These are phyloP conservation scores for Iselma pallidipennis DNA, from an alignment of 2,888 invertebrate species.

Conservation along the genomic window DNA sequence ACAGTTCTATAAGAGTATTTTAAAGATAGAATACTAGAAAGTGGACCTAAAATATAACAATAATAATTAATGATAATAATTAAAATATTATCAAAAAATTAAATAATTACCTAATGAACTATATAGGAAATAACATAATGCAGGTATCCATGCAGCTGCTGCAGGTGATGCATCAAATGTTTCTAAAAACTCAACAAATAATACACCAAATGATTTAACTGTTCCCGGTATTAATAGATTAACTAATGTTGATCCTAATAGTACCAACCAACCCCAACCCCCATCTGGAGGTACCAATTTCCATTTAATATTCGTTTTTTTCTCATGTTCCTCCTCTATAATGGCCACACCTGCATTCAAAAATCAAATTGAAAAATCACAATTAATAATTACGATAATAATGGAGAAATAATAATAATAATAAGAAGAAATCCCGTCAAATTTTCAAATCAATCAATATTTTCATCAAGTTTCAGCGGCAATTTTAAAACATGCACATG, in stretches of 20 bases:
- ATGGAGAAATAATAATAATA: background rate
- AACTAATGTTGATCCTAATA: slow-evolving; percentile 75
- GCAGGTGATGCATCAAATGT: slow-evolving; percentile 75
- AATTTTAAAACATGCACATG: background rate
- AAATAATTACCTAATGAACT: slow-evolving; percentile 75
- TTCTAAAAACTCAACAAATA: slow-evolving; percentile 80
- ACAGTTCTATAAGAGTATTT: slow-evolving; percentile 84
- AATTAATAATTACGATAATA: too few relatives aligned
- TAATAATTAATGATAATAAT: slow-evolving; percentile 2
- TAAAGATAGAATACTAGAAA: slow-evolving; percentile 82
- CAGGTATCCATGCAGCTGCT: slow-evolving; percentile 82
- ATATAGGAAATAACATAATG: slow-evolving; percentile 84
- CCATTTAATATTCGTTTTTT: slow-evolving; percentile 59
- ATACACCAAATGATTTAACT: slow-evolving; percentile 85
- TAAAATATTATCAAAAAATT: background rate
- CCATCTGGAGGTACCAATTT: slow-evolving; percentile 83
- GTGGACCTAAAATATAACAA: slow-evolving; percentile 67
- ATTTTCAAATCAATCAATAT: background rate
- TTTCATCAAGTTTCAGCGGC: background rate
- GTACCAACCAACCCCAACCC: slow-evolving; percentile 83
- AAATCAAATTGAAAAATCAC: background rate
- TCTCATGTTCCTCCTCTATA: slow-evolving; percentile 46
- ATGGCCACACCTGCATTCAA: slow-evolving; percentile 43
- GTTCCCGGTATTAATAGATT: slow-evolving; percentile 86
- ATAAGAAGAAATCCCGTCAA: background rate